Conservation (phyloP, 2,797 vertebrate genomes). For the Sardinella longiceps region DNA sequence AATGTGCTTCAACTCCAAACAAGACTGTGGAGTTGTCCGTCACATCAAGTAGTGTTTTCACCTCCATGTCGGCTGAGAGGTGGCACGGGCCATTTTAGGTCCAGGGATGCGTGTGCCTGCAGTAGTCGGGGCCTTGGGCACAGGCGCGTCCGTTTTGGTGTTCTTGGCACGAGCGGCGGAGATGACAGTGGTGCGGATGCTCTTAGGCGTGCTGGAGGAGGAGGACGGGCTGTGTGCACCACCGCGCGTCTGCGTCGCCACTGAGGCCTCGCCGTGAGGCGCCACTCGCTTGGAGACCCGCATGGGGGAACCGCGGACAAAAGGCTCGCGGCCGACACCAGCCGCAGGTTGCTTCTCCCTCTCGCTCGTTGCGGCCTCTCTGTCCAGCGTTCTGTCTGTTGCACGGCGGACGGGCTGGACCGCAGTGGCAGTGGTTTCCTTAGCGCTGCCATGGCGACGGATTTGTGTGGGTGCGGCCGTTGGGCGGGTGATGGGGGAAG, state of each 20-base stretch:
- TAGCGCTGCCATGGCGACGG: slow-evolving; percentile 64
- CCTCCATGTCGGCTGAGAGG: slow-evolving; percentile 73
- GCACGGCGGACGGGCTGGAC: slow-evolving; percentile 40
- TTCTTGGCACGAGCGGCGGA: slow-evolving; percentile 71
- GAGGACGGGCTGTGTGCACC: slow-evolving; percentile 63
- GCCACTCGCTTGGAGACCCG: slow-evolving; percentile 77
- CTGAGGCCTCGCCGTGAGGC: slow-evolving; percentile 68
- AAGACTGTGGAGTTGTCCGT: not conserved
- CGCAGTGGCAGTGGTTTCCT: slow-evolving; percentile 52
- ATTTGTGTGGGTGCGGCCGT: slow-evolving; percentile 47
- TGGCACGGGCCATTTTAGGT: slow-evolving; percentile 67
- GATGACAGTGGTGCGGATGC: slow-evolving; percentile 75
- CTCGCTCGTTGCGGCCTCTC: not conserved
- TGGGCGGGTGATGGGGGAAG: slow-evolving; percentile 51
- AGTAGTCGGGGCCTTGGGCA: slow-evolving; percentile 55
- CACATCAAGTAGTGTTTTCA: slow-evolving; percentile 53
- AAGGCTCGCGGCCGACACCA: slow-evolving; percentile 46
- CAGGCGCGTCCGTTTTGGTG: slow-evolving; percentile 62
- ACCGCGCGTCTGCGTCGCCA: slow-evolving; percentile 52
- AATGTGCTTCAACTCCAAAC: not conserved
- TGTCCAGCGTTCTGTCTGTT: not conserved
- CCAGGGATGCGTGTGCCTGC: slow-evolving; percentile 65
- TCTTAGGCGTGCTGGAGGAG: slow-evolving; percentile 71
- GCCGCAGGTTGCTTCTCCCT: not conserved
- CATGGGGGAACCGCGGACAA: slow-evolving; percentile 68